Conservation (phyloP, 2,113 vertebrate species). For the Puntigrus tetrazona region DNA sequence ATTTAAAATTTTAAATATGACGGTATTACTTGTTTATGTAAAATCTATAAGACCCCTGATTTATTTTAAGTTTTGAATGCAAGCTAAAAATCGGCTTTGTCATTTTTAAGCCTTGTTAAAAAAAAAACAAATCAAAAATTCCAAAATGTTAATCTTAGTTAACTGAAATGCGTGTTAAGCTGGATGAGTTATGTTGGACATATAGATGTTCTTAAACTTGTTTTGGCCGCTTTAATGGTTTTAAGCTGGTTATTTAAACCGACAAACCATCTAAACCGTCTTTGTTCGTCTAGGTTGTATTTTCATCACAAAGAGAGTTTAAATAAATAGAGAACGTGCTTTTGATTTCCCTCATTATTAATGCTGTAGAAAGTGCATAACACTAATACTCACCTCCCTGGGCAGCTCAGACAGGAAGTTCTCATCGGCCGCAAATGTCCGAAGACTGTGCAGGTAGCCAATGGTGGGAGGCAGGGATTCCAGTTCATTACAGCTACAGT, state of each 20-base stretch:
- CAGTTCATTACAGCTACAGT: conserved; percentile 98
- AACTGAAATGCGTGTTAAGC: too few species aligned
- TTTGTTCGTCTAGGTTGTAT: background rate
- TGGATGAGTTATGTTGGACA: too few species aligned
- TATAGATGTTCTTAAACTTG: too few species aligned
- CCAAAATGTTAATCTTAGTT: background rate
- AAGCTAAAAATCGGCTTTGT: too few species aligned
- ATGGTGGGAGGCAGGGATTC: conserved; percentile 91
- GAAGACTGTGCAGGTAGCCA: conserved; percentile 91
- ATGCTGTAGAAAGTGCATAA: background rate
- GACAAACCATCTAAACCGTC: background rate
- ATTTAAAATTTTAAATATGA: too few species aligned
- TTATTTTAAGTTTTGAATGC: too few species aligned
- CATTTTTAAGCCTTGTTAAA: too few species aligned
- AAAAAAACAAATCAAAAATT: too few species aligned
- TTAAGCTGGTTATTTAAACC: too few species aligned
- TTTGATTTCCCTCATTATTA: background rate
- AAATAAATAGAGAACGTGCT: background rate
- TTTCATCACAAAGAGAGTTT: background rate
- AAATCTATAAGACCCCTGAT: too few species aligned
- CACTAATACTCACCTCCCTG: conserved; percentile 82
- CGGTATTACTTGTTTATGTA: too few species aligned
- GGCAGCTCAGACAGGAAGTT: conserved; percentile 95
- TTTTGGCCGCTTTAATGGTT: background rate
- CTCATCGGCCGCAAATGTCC: conserved; percentile 94